These are phyloP conservation scores for Hepsetus odoe DNA, from an alignment of 2,113 vertebrate genomes.

Conservation along the genomic window DNA sequence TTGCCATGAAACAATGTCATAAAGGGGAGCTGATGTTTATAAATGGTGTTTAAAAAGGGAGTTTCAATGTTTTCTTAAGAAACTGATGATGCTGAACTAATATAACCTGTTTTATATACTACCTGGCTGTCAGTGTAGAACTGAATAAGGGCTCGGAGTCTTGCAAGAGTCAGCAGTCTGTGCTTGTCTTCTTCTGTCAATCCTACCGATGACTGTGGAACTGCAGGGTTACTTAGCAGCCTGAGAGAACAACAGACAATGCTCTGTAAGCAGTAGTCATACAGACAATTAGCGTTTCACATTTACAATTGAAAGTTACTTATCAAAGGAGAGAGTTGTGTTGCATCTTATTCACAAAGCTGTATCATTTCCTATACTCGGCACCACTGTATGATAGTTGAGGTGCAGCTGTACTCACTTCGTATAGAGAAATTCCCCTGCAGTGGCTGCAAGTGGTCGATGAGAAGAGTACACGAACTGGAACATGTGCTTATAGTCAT, in stretches of 20 bases:
- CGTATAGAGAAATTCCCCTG: slow-evolving; percentile 86
- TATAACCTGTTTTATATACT: slow-evolving; percentile 25
- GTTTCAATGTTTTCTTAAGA: not conserved
- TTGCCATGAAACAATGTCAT: too few relatives aligned
- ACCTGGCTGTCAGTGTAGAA: slow-evolving; percentile 85
- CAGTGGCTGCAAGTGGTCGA: slow-evolving; percentile 82
- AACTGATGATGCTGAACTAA: not conserved
- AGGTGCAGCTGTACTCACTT: slow-evolving; percentile 73
- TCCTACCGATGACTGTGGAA: slow-evolving; percentile 57
- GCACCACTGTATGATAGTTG: too few relatives aligned
- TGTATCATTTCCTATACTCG: too few relatives aligned
- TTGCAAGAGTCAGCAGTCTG: slow-evolving; percentile 56
- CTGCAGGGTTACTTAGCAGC: slow-evolving; percentile 67
- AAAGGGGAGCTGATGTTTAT: too few relatives aligned
- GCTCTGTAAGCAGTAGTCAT: not conserved
- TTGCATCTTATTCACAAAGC: too few relatives aligned
- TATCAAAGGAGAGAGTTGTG: too few relatives aligned
- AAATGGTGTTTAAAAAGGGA: too few relatives aligned
- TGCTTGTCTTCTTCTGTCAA: slow-evolving; percentile 62
- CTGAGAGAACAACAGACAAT: slow-evolving; percentile 63
- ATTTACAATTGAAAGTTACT: not conserved
- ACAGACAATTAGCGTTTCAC: too few relatives aligned
- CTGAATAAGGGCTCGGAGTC: slow-evolving; percentile 77
- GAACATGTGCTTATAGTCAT: slow-evolving; percentile 81
- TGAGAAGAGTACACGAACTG: slow-evolving; percentile 85